Base-by-base conservation (phyloP, 1,140 invertebrate species). In the Drosophila rufa region DNA sequence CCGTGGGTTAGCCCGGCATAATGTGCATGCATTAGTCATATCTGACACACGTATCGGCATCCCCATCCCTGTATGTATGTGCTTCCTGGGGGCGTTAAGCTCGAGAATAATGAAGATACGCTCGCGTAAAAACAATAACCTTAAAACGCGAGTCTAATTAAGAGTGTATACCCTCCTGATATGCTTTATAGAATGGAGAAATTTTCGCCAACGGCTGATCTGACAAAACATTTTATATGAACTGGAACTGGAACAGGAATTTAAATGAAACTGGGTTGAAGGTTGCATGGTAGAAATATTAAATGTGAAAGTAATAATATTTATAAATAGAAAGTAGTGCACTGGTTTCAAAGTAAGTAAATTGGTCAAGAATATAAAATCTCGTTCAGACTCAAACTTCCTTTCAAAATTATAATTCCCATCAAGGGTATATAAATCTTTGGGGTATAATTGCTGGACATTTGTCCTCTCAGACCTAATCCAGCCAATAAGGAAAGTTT, bases 11-110 rank as follows among this genome's bases (percentile, higher is more conserved):
- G 51, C 53, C 57, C 33, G 51, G 62, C 19, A 68, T 79, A 82
- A 83, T 86, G 83, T 75, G 71, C 80, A 80, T 83, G 81, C 80
- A 86, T 86, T 87, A 86, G 79, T 86, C 84, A 86, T 87, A 86
- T 86, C 82, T 67, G 70, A 50, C 68, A 61, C 60, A 68, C 40
- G 73, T 77, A 42, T 53, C 40, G 22, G 25, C 14, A 4, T 40
- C 15, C 36, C 43, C 40, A 43, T 33, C 33, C 48, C 14, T 43
- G 19, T 36, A 22, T 53, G 57, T 62, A 43, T 77, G 76, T 61
- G 73, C 36, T 36, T 46, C 65, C 80, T 70, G 19, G 47, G 70
- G 66, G 55, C 67, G 58, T 73, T 75, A 57, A 58, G 55, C 59
- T 47, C 50, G 47, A 46, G 67, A 36, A 78, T 74, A 78, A 81